Base-by-base conservation (phyloP, 2,797 vertebrate genomes). In the Valencia hispanica region DNA sequence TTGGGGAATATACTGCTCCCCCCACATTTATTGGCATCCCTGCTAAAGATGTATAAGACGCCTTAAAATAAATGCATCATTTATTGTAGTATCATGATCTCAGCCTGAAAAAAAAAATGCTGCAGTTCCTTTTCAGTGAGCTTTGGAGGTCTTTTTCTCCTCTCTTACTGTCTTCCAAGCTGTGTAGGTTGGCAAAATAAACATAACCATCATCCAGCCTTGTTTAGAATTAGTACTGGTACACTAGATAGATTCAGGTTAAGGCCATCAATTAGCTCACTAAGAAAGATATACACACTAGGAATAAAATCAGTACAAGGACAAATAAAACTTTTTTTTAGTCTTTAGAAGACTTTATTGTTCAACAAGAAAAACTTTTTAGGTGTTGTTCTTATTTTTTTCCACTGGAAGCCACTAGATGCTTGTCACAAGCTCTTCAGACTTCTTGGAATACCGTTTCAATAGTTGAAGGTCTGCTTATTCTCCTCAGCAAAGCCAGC, bases 21-120 rank as follows among this genome's bases (percentile, higher is more conserved):
- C 43, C 14, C 65, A 68, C 65, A 68, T 43, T 68, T 68, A 43
- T 68, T 68, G 65, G 65, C 65, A 73, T 68, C 22, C 39, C 39
- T 68, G 25, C 65, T 68, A 68, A 68, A 68, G 39, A 43, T 43
- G 39, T 68, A 27, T n/a, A 66, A 66, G 43, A 43, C 25, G 39
- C 25, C 65, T n/a, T 43, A 68, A 43, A 68, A 43, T 68, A 68
- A 68, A 68, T 43, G 65, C 39, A 43, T 68, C 65, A 8, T 43
- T 68, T 43, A 68, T 68, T 41, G 65, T 14, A 43, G 17, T 25
- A 43, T 36, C 65, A 68, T 41, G 36, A 66, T 66, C 65, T 43
- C 39, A 66, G 65, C 10, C 25, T n/a, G 39, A 12, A 41, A 43
- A 11, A 11, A n/a, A n/a, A n/a, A 5, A 22, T 39, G 63, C 34